These are phyloP conservation scores for Girardia tigrina DNA, from an alignment of 2,888 invertebrate genomes.

Conservation along the genomic window DNA sequence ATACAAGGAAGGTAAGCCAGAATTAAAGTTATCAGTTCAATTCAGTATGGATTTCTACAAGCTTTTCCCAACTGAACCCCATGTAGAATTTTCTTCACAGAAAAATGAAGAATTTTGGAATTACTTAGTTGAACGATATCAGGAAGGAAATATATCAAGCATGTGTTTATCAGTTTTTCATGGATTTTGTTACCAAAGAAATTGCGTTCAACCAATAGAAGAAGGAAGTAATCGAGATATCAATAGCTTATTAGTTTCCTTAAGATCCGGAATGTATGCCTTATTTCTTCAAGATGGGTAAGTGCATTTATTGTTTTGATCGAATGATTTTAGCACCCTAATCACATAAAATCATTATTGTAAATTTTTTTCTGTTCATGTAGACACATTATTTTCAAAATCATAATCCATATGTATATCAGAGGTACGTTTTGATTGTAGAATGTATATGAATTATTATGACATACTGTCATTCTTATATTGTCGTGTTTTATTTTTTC, in stretches of 20 bases:
- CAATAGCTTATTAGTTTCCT: neutral
- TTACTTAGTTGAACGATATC: neutral
- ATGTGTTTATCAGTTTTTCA: neutral
- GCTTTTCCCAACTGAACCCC: neutral
- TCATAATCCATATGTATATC: too few species aligned
- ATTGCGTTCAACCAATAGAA: neutral
- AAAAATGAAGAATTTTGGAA: neutral
- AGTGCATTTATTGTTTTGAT: too few species aligned
- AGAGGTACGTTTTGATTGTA: too few species aligned
- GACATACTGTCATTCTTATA: too few species aligned
- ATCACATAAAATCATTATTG: too few species aligned
- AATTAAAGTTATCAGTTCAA: neutral
- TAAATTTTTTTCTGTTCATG: too few species aligned
- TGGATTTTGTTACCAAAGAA: neutral
- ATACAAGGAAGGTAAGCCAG: neutral
- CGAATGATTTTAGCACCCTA: too few species aligned
- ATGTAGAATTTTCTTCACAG: neutral
- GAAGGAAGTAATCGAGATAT: neutral
- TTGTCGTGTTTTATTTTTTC: too few species aligned
- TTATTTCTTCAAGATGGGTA: neutral
- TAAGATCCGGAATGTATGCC: neutral
- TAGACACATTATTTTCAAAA: too few species aligned
- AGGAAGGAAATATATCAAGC: neutral
- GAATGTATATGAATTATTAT: too few species aligned
- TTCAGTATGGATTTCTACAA: constrained; percentile 23